Percentiles rank a stretch among this genome's conserved stretches.
These are phyloP conservation scores for Agrilus mali DNA, from an alignment of 2,888 invertebrate genomes.

Conservation along the genomic window DNA sequence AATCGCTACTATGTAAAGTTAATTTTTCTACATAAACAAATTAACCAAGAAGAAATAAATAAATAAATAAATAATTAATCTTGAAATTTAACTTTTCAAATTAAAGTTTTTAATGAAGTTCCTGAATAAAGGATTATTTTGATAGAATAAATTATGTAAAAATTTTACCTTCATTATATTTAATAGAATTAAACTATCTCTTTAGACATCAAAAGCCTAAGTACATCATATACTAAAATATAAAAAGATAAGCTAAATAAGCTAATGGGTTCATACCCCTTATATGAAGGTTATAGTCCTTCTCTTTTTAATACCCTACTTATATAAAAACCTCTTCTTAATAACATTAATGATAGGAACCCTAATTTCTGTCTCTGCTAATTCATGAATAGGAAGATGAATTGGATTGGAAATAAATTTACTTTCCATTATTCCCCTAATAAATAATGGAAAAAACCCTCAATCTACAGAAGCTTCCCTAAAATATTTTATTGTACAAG, in stretches of 20 bases:
- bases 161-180: slow-evolving; percentile 36
- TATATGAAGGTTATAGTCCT: slow-evolving; percentile 34
- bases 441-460: slow-evolving; percentile 38
- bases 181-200: slow-evolving; percentile 50
- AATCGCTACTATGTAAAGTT: too few relatives aligned
- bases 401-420: slow-evolving; percentile 53
- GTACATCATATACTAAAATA: slow-evolving; percentile 51
- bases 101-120: slow-evolving; percentile 25
- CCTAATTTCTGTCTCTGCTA: slow-evolving; percentile 38
- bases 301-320: slow-evolving; percentile 41
- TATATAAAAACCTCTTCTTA: slow-evolving; percentile 41
- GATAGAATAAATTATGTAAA: slow-evolving; percentile 46
- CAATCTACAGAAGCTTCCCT: slow-evolving; percentile 41
- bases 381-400: slow-evolving; percentile 39
- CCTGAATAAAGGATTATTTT: slow-evolving; percentile 48
- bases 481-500: slow-evolving; percentile 49
- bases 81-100: slow-evolving; percentile 10
- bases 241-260: slow-evolving; percentile 44
- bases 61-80: too few relatives aligned
- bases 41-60: too few relatives aligned
- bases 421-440: slow-evolving; percentile 46
- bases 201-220: slow-evolving; percentile 47
- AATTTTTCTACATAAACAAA: too few relatives aligned
- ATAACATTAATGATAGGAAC: slow-evolving; percentile 35
- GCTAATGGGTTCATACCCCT: slow-evolving; percentile 38